A percentile compares a stretch with the other conserved stretches of the same genome.
Conservation (phyloP, 2,797 vertebrate species). For the Galago senegalensis region DNA sequence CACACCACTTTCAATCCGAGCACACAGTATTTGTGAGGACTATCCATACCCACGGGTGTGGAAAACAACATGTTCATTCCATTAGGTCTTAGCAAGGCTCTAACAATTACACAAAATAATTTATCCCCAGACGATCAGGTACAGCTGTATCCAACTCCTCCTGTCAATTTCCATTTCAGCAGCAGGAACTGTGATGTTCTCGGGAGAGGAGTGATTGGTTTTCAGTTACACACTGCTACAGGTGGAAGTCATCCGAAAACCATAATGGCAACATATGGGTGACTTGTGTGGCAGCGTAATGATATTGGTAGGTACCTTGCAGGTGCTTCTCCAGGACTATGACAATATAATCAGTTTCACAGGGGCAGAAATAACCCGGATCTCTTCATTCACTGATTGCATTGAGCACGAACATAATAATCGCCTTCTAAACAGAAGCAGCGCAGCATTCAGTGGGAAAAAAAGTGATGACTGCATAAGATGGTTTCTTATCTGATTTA, state of each 20-base stretch:
- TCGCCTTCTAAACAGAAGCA: not conserved
- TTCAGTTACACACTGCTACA: slow-evolving; percentile 70
- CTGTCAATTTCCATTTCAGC: slow-evolving; percentile 80
- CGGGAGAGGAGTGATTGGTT: slow-evolving; percentile 70
- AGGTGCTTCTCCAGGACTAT: not conserved
- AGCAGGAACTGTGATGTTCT: slow-evolving; percentile 77
- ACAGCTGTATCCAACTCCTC: slow-evolving; percentile 72
- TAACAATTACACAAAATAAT: slow-evolving; percentile 78
- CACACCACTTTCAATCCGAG: slow-evolving; percentile 77
- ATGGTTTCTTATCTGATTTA: not conserved
- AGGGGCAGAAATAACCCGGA: slow-evolving; percentile 15
- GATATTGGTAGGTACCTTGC: not conserved
- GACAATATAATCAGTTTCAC: slow-evolving; percentile 36
- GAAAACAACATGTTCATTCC: slow-evolving; percentile 76
- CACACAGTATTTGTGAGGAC: slow-evolving; percentile 62
- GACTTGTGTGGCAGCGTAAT: slow-evolving; percentile 47
- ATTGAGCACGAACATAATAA: not conserved
- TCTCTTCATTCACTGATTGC: not conserved
- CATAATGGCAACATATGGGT: slow-evolving; percentile 63
- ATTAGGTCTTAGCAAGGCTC: slow-evolving; percentile 76
- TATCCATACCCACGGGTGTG: slow-evolving; percentile 64
- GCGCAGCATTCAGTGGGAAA: not conserved
- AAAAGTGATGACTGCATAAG: not conserved
- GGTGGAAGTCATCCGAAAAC: slow-evolving; percentile 69
- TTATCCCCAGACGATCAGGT: slow-evolving; percentile 74